Conservation (phyloP, 2,113 vertebrate species). For the Falco punctatus region DNA sequence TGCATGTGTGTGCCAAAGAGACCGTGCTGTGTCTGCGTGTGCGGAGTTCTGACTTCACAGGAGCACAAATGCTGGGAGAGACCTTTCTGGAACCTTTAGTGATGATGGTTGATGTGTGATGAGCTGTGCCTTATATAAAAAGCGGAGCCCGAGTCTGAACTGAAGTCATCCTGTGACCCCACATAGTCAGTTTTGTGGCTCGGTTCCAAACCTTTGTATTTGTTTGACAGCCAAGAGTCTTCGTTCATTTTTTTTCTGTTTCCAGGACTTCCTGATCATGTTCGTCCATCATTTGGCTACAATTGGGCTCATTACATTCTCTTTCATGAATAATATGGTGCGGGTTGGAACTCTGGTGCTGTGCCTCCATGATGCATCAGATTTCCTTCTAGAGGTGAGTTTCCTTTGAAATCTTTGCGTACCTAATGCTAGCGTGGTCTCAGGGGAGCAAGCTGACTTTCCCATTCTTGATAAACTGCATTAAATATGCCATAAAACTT, state of each 20-base stretch:
- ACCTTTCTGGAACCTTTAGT: neutral
- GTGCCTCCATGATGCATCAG: conserved; percentile 90
- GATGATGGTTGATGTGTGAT: neutral
- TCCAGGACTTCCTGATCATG: conserved; percentile 95
- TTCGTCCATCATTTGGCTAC: conserved; percentile 93
- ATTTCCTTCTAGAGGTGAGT: conserved; percentile 92
- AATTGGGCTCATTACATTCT: conserved; percentile 89
- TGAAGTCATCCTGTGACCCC: neutral
- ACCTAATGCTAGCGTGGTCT: neutral
- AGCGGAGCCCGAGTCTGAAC: neutral
- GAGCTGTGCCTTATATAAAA: neutral
- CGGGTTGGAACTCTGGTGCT: conserved; percentile 91
- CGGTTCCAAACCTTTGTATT: neutral
- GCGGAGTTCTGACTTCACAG: neutral
- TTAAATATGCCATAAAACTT: neutral
- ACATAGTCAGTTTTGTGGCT: neutral
- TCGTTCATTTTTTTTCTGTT: neutral
- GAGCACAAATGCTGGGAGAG: neutral
- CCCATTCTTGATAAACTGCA: neutral
- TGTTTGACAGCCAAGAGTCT: neutral
- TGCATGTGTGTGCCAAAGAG: neutral
- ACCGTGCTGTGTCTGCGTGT: neutral
- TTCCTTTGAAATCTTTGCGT: neutral
- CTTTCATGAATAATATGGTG: conserved; percentile 94
- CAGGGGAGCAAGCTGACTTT: neutral